phyloP scores from a whole-genome alignment of 2,797 vertebrate genomes.

The Premnoplex brunnescens region DNA sequence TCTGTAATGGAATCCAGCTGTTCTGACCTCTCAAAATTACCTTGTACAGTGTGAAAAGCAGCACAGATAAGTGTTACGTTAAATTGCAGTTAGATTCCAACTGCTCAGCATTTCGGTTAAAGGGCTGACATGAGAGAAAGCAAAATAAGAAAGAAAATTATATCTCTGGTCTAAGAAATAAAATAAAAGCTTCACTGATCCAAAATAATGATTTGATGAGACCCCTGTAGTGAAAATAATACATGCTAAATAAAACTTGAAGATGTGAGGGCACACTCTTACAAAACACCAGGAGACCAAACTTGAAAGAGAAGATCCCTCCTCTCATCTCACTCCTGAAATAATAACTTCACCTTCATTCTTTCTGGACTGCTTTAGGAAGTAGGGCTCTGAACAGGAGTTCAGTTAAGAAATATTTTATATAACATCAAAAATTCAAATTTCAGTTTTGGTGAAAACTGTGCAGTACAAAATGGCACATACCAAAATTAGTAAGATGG shows the following conservation, averaged over 20 bases:
- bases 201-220: constrained; percentile 38
- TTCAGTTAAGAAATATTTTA: background rate
- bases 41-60: constrained; percentile 74
- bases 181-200: background rate
- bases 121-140: background rate
- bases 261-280: accelerated
- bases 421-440: background rate
- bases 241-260: background rate
- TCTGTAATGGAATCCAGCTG: constrained; percentile 77
- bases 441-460: background rate
- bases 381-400: background rate
- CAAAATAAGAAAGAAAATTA: background rate
- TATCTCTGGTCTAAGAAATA: background rate
- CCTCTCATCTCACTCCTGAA: background rate
- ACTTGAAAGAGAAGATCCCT: background rate
- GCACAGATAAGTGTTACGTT: constrained; percentile 66
- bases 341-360: background rate
- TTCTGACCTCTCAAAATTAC: constrained; percentile 72
- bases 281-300: background rate
- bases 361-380: background rate
- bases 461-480: background rate
- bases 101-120: background rate
- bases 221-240: background rate
- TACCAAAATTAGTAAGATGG: background rate
- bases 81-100: constrained; percentile 66